phyloP scores from a whole-genome alignment of 2,797 vertebrate genomes.

The Scolopax bukidnonensis region DNA sequence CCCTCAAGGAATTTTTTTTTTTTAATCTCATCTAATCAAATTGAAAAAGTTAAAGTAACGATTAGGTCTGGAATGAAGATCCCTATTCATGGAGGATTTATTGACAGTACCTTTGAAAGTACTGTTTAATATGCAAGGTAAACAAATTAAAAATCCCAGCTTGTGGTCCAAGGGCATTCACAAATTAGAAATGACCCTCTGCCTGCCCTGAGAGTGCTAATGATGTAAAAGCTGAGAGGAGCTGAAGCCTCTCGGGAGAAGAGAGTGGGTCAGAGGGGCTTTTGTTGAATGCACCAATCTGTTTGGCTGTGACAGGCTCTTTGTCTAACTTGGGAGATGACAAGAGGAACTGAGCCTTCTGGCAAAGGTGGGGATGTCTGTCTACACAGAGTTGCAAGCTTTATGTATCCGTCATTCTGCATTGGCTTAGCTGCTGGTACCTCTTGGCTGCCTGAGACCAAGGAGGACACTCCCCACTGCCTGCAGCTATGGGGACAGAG shows the following conservation, averaged over 20 bases:
- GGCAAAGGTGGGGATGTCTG: neutral
- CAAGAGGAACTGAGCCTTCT: neutral
- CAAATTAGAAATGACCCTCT: slow-evolving; percentile 62
- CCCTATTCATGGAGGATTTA: slow-evolving; percentile 42
- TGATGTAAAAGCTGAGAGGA: slow-evolving; percentile 50
- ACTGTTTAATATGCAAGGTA: slow-evolving; percentile 66
- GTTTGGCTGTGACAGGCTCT: slow-evolving; percentile 36
- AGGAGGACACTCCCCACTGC: neutral
- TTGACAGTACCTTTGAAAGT: slow-evolving; percentile 50
- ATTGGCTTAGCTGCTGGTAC: neutral
- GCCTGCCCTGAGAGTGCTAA: slow-evolving; percentile 25
- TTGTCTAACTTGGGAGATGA: slow-evolving; percentile 44
- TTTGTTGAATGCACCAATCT: slow-evolving; percentile 40
- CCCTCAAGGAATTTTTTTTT: neutral
- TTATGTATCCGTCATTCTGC: neutral
- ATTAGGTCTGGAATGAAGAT: slow-evolving; percentile 29
- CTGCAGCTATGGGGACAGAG: neutral
- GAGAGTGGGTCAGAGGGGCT: slow-evolving; percentile 12
- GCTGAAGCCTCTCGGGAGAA: slow-evolving; percentile 8
- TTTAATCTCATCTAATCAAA: neutral
- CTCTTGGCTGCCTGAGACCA: neutral
- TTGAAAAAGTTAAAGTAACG: neutral
- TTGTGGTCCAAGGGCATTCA: slow-evolving; percentile 70
- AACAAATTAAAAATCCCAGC: slow-evolving; percentile 70
- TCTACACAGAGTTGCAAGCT: neutral